These are phyloP conservation scores for Phataginus tetradactyla DNA, from an alignment of 2,797 vertebrate genomes.

Conservation along the genomic window DNA sequence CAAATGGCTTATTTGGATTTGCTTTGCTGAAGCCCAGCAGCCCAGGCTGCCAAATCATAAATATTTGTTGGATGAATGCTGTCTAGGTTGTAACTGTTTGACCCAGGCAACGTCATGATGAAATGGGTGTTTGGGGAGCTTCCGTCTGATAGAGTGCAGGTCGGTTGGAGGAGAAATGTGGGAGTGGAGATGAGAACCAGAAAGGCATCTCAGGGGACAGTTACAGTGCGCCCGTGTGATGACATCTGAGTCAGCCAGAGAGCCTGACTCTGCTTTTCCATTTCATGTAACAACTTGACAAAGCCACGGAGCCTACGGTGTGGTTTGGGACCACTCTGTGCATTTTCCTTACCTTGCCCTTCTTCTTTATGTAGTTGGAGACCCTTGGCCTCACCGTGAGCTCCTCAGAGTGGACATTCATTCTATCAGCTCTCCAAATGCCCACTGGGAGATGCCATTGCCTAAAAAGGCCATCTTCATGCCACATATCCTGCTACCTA, in stretches of 20 bases:
- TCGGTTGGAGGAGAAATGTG: constrained; percentile 51
- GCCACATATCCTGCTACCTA: rapidly evolving
- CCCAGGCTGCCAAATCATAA: constrained; percentile 65
- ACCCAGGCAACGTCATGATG: constrained; percentile 64
- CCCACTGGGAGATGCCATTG: no score
- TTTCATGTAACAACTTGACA: background rate
- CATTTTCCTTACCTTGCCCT: rapidly evolving
- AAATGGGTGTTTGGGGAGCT: constrained; percentile 61
- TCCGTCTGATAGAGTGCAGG: constrained; percentile 66
- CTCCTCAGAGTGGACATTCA: rapidly evolving
- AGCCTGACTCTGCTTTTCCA: background rate
- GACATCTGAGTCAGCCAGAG: background rate
- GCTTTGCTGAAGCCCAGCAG: background rate
- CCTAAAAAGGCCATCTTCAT: background rate
- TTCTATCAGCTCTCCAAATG: background rate
- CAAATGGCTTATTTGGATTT: background rate
- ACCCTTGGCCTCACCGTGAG: no score
- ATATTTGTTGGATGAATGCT: constrained; percentile 72
- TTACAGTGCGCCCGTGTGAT: background rate
- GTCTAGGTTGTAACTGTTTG: constrained; percentile 65
- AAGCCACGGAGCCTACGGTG: background rate
- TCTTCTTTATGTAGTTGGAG: background rate
- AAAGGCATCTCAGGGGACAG: background rate
- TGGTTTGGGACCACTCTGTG: rapidly evolving
- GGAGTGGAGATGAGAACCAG: constrained; percentile 57